Conservation (phyloP, 2,113 vertebrate genomes). For the Pterocles orientalis region DNA sequence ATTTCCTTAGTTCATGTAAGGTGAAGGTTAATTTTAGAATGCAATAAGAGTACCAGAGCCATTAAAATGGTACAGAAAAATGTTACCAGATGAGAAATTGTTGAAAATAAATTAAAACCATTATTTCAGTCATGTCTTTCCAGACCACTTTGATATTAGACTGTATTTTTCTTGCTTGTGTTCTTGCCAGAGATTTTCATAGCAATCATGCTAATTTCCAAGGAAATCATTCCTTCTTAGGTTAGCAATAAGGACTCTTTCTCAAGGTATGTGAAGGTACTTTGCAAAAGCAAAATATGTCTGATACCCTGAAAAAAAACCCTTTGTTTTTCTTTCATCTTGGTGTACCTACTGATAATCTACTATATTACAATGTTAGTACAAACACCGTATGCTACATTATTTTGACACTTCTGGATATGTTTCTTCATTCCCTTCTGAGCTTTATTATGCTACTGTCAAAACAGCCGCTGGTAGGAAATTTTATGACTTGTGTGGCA, state of each 20-base stretch:
- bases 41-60: conserved; percentile 63
- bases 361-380: not conserved
- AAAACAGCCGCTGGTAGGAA: conserved; percentile 32
- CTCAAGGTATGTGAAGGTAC: not conserved
- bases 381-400: not conserved
- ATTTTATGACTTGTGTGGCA: conserved; percentile 49
- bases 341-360: not conserved
- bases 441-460: conserved; percentile 43
- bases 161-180: conserved; percentile 1
- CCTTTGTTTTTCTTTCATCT: not conserved
- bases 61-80: conserved; percentile 74
- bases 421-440: conserved; percentile 38
- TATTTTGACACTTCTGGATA: conserved; percentile 32
- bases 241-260: not conserved
- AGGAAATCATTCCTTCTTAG: conserved; percentile 6
- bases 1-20: conserved; percentile 74
- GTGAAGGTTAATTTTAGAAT: conserved; percentile 76
- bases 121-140: conserved; percentile 18
- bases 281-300: not conserved
- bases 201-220: conserved; percentile 6
- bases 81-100: conserved; percentile 75
- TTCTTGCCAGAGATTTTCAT: conserved; percentile 20
- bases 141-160: not conserved
- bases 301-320: not conserved
- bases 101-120: conserved; percentile 72